Conservation (phyloP, 1,140 invertebrate species). For the Stegodyphus mimosarum region DNA sequence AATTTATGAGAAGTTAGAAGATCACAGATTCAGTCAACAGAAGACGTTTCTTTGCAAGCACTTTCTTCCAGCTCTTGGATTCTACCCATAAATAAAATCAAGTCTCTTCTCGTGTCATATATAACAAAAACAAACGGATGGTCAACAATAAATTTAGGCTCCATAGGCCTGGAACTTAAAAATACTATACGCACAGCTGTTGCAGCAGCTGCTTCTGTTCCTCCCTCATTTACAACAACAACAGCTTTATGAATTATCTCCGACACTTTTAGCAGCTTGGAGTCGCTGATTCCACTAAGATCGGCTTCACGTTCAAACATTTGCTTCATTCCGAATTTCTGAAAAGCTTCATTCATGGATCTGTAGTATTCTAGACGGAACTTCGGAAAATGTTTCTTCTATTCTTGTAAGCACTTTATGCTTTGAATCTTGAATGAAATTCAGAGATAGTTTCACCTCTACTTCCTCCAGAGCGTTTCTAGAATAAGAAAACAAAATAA, state of each 20-base stretch:
- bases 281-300: conserved; percentile 74
- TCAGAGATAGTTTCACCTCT: no score
- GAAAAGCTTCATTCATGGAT: conserved; percentile 74
- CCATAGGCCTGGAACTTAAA: not conserved
- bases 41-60: no score
- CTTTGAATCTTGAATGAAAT: no score
- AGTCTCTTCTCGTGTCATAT: conserved; percentile 72
- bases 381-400: no score
- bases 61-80: conserved; percentile 51
- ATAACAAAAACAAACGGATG: conserved; percentile 80
- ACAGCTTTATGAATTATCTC: conserved; percentile 72
- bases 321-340: conserved; percentile 76
- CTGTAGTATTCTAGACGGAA: conserved; percentile 80
- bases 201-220: conserved; percentile 78
- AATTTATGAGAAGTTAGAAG: no score
- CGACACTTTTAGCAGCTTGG: conserved; percentile 68
- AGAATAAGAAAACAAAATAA: no score
- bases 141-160: conserved; percentile 75
- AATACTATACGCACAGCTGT: conserved; percentile 66
- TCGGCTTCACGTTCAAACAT: conserved; percentile 76
- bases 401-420: no score
- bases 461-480: no score
- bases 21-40: no score
- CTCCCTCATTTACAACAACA: conserved; percentile 77
- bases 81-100: conserved; percentile 76